Conservation (phyloP, 2,888 invertebrate species). For the Xylota sylvarum region DNA sequence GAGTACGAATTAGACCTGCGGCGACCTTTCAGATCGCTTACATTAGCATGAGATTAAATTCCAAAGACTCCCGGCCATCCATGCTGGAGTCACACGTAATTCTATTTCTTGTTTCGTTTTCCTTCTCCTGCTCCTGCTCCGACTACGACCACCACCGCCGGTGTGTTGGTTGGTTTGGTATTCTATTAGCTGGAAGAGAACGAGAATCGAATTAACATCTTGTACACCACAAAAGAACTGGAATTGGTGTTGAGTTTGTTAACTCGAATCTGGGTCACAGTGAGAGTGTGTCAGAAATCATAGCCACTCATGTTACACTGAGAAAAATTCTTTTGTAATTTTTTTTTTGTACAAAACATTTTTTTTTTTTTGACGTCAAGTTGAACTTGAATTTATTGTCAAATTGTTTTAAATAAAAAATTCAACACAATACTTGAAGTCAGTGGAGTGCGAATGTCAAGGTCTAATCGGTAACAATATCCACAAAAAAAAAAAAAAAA, state of each 20-base stretch:
- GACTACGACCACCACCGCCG: too few relatives aligned
- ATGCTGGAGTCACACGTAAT: constrained; percentile 6
- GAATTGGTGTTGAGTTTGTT: neutral
- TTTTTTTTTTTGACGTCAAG: neutral
- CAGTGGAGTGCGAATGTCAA: constrained; percentile 49
- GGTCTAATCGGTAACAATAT: constrained; percentile 41
- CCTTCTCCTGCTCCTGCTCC: neutral
- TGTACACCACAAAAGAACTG: neutral
- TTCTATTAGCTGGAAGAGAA: constrained; percentile 9
- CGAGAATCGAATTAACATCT: constrained; percentile 2
- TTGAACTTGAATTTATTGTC: neutral
- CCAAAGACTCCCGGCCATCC: constrained; percentile 6
- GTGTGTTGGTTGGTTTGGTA: neutral
- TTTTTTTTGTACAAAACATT: neutral
- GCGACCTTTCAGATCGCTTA: constrained; percentile 20
- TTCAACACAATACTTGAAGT: constrained; percentile 3
- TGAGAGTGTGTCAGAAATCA: constrained; percentile 17
- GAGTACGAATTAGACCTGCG: constrained; percentile 23
- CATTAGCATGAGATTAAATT: constrained; percentile 25
- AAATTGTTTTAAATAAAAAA: constrained; percentile 6
- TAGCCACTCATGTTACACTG: neutral
- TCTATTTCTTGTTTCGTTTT: neutral
- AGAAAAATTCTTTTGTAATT: neutral
- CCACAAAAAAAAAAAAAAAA: constrained; percentile 10
- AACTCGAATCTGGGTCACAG: constrained; percentile 24